Evolutionary conservation across 2,888 invertebrate genomes (phyloP).

Genomic region (Volucella bombylans): DNA sequence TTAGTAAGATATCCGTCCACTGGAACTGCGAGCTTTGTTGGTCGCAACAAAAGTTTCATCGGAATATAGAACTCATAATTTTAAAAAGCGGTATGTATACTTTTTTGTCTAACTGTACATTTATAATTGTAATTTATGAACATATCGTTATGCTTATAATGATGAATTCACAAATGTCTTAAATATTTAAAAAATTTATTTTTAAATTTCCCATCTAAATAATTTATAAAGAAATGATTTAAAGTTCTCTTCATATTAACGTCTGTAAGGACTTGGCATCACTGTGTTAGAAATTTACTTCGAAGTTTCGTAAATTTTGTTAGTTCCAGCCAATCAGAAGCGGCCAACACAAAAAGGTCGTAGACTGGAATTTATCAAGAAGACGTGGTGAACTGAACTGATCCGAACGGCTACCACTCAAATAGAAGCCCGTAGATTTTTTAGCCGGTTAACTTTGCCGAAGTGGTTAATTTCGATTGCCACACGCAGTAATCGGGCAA

Average conservation of each 20-base stretch:
- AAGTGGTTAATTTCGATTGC: conserved; percentile 38
- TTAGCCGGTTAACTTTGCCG: conserved; percentile 58
- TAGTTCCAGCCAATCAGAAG: conserved; percentile 66
- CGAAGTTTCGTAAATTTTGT: conserved; percentile 39
- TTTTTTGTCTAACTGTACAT: too few relatives aligned
- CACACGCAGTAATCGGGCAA: conserved; percentile 19
- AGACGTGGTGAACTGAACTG: conserved; percentile 57
- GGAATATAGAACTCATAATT: too few relatives aligned
- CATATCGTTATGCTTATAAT: too few relatives aligned
- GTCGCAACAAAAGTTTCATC: too few relatives aligned
- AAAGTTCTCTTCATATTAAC: not conserved
- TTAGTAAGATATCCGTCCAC: too few relatives aligned
- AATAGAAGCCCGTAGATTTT: conserved; percentile 35
- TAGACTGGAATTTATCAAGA: conserved; percentile 60
- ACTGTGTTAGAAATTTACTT: conserved; percentile 10
- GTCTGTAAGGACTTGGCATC: conserved; percentile 33
- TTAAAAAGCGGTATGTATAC: too few relatives aligned
- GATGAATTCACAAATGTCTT: too few relatives aligned
- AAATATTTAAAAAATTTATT: too few relatives aligned
- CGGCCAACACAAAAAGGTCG: conserved; percentile 74
- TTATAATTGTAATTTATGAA: too few relatives aligned
- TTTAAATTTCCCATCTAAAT: too few relatives aligned
- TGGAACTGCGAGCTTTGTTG: too few relatives aligned
- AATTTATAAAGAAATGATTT: too few relatives aligned
- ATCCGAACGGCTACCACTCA: conserved; percentile 27